These are phyloP conservation scores for Drosophila maculinotata DNA, from an alignment of 2,888 invertebrate species.

Conservation along the genomic window DNA sequence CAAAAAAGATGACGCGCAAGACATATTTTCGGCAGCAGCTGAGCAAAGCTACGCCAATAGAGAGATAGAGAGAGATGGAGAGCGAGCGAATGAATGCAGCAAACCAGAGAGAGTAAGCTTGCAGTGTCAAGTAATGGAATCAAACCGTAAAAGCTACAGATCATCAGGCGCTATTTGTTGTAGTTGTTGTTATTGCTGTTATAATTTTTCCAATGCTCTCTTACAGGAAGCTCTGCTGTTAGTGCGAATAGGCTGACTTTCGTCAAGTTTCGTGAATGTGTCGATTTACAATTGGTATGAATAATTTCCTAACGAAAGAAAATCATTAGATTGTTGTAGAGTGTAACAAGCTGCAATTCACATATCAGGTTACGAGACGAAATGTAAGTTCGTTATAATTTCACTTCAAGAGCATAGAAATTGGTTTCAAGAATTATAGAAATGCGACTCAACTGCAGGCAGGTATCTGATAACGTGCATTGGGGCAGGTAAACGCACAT, in stretches of 20 bases:
- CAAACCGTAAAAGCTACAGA: constrained; percentile 13
- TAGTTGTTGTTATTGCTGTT: constrained; percentile 1
- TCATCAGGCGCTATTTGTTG: background rate
- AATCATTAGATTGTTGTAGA: too few relatives aligned
- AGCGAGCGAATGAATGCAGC: background rate
- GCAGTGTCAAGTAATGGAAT: constrained; percentile 19
- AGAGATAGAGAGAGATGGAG: background rate
- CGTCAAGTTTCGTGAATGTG: too few relatives aligned
- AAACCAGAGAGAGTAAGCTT: background rate
- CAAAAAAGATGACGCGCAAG: constrained; percentile 24
- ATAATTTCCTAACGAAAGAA: too few relatives aligned
- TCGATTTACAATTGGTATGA: too few relatives aligned
- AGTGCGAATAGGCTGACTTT: constrained; percentile 7
- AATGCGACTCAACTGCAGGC: constrained; percentile 4
- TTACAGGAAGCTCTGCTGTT: background rate
- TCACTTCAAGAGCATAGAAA: background rate
- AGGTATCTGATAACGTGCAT: constrained; percentile 4
- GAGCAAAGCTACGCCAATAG: background rate
- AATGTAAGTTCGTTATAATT: too few relatives aligned
- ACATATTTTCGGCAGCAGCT: constrained; percentile 16
- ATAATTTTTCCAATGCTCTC: background rate
- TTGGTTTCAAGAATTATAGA: background rate
- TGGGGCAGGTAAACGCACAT: constrained; percentile 12
- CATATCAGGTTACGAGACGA: too few relatives aligned
- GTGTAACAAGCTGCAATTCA: too few relatives aligned